phyloP scores from a whole-genome alignment of 2,888 invertebrate species.

The Clepsis dumicolana region DNA sequence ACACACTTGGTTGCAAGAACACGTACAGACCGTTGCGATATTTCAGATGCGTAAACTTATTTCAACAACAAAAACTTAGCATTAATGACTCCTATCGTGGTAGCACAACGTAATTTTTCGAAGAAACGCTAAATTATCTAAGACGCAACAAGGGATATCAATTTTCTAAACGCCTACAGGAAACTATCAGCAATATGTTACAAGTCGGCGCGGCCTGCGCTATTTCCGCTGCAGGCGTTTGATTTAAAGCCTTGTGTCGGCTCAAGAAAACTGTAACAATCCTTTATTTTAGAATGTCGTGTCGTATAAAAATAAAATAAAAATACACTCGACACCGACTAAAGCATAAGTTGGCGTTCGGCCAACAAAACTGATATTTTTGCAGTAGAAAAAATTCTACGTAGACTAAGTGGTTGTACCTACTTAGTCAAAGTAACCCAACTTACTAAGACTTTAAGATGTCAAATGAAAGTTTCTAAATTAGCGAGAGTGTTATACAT shows the following conservation, averaged over 20 bases:
- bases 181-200: slow-evolving; percentile 35
- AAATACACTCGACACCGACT: background rate
- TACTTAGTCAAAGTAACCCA: background rate
- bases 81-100: background rate
- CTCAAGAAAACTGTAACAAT: background rate
- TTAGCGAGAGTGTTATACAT: background rate
- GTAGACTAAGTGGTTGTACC: background rate
- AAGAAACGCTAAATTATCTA: background rate
- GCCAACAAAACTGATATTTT: background rate
- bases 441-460: background rate
- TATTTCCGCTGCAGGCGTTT: slow-evolving; percentile 33
- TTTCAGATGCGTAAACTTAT: slow-evolving; percentile 48
- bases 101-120: background rate
- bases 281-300: background rate
- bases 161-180: slow-evolving; percentile 29
- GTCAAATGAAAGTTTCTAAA: background rate
- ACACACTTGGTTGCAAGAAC: background rate
- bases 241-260: slow-evolving; percentile 16
- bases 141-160: background rate
- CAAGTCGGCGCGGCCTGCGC: slow-evolving; percentile 2
- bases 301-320: background rate
- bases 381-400: slow-evolving; percentile 1
- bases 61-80: background rate
- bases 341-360: background rate
- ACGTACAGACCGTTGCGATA: slow-evolving; percentile 59